phyloP scores from a whole-genome alignment of 2,888 invertebrate species.

The Heteropelma amictum region DNA sequence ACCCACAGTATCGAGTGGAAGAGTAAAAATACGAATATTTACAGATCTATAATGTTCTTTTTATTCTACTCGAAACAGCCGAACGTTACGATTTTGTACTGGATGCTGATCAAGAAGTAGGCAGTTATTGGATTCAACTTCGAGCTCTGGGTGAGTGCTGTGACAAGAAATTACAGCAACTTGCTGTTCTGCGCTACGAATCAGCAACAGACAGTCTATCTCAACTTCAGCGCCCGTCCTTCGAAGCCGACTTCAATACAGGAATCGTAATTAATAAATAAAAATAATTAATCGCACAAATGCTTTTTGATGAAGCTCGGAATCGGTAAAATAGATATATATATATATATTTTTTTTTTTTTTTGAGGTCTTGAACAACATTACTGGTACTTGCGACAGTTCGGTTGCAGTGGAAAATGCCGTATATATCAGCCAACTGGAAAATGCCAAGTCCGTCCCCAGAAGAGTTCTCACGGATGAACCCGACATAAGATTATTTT shows the following conservation, averaged over 20 bases:
- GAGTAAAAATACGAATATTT: no score
- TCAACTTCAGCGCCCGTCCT: slow-evolving; percentile 62
- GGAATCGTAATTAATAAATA: slow-evolving; percentile 68
- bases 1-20: no score
- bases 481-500: slow-evolving; percentile 89
- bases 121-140: slow-evolving; percentile 80
- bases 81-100: slow-evolving; percentile 83
- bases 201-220: slow-evolving; percentile 52
- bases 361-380: slow-evolving; percentile 85
- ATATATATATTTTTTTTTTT: not conserved
- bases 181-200: slow-evolving; percentile 79
- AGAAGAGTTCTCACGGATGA: slow-evolving; percentile 85
- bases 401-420: slow-evolving; percentile 83
- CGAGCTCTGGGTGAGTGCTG: slow-evolving; percentile 80
- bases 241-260: slow-evolving; percentile 70
- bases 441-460: slow-evolving; percentile 86
- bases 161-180: slow-evolving; percentile 72
- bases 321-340: no score
- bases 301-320: no score
- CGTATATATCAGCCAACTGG: slow-evolving; percentile 87
- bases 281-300: no score
- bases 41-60: no score
- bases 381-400: slow-evolving; percentile 87
- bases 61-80: slow-evolving; percentile 76
- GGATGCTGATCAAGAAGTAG: slow-evolving; percentile 75